Base-by-base conservation (phyloP, 2,797 vertebrate species). In the Caiman crocodilus region DNA sequence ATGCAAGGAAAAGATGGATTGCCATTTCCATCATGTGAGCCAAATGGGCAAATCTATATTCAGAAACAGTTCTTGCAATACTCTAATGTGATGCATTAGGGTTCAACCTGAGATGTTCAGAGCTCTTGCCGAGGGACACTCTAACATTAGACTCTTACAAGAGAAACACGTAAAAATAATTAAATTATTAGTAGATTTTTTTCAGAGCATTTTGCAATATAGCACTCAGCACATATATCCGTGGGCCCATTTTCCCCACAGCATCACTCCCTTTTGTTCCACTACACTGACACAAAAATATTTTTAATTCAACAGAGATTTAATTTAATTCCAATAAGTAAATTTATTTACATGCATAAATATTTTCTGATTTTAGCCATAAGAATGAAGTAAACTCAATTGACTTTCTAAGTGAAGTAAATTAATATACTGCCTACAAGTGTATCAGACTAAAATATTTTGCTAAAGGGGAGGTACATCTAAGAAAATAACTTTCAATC, bases 121-220 rank as follows among this genome's bases (percentile, higher is more conserved):
- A 86, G 26, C 81, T 7, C 32, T 56, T 75, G 14, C 16, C 55
- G 77, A 0, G 0, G 85, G 30, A 67, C 32, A 50, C 11, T 87
- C 23, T 14, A 85, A 9, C 69, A 30, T 2, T 26, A 85, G 56
- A 21, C 26, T 79, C 56, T 42, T 76, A 14, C 11, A 25, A 71
- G 67, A 23, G 32, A 71, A 21, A 71, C 35, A 87, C 13, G 25
- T 32, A 82, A 79, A 88, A 94, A 25, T 3, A 17, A 23, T 13
- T 81, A 78, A 67, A 75, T 6, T 76, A 83, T 42, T 71, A 65
- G 64, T 4, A 84, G 21, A n/a, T 65, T 42, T 50, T 50, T 42
- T 87, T 85, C 80, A 87, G 32, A 94, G 6, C 11, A 76, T 32
- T 84, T 90, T 18, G 83, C 65, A 87, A 71, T 74, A 65, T 75